Percentiles rank a stretch among this genome's conserved stretches.
These are phyloP conservation scores for Drosophila mayaguana DNA, from an alignment of 2,888 invertebrate species.

Conservation along the genomic window DNA sequence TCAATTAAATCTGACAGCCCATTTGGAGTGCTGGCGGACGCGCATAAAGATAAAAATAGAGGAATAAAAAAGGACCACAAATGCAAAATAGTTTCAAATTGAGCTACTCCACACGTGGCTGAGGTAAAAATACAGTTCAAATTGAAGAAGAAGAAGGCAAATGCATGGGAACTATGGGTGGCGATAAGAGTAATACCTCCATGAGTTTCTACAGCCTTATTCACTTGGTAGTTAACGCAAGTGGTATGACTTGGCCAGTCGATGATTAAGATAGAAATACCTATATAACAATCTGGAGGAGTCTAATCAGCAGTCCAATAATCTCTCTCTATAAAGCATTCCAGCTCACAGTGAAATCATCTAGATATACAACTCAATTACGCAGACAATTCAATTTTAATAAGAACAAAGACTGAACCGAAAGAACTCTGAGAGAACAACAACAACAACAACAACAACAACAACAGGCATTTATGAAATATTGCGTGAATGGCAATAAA, in stretches of 20 bases:
- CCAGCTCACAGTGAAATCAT: neutral
- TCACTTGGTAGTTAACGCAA: too few relatives aligned
- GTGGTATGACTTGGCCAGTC: too few relatives aligned
- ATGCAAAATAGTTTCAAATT: neutral
- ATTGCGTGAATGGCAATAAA: conserved; percentile 62
- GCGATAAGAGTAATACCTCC: too few relatives aligned
- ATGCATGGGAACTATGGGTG: too few relatives aligned
- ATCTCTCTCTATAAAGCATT: too few relatives aligned
- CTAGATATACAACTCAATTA: neutral
- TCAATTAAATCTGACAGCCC: conserved; percentile 17
- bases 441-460: neutral
- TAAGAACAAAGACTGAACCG: neutral
- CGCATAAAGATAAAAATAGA: neutral
- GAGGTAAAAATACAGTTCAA: too few relatives aligned
- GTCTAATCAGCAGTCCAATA: too few relatives aligned
- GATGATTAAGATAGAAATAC: too few relatives aligned
- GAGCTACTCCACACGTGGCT: too few relatives aligned
- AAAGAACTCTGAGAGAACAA: neutral
- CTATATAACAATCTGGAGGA: too few relatives aligned
- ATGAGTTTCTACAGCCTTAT: too few relatives aligned
- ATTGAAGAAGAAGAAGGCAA: too few relatives aligned
- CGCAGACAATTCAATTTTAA: neutral
- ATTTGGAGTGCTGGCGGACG: neutral
- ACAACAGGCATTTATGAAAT: conserved; percentile 38
- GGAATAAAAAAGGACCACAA: neutral